phyloP scores from a whole-genome alignment of 2,888 invertebrate species.

The Abrostola tripartita region DNA sequence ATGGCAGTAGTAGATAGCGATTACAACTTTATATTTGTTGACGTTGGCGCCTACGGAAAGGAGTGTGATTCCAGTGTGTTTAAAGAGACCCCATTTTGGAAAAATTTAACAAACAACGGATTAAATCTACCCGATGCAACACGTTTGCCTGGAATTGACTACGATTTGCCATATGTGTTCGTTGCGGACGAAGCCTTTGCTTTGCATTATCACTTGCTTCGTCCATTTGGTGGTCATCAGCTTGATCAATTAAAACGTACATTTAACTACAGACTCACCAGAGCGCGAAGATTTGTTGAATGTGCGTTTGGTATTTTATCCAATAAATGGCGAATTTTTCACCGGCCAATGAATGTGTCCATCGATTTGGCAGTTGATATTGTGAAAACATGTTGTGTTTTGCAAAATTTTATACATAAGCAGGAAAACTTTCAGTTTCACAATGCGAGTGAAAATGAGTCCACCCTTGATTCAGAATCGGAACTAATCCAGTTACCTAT shows the following conservation, averaged over 20 bases:
- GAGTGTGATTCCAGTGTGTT: slow-evolving; percentile 53
- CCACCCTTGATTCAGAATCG: slow-evolving; percentile 36
- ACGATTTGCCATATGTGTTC: slow-evolving; percentile 26
- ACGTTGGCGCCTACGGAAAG: slow-evolving; percentile 50
- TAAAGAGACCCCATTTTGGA: slow-evolving; percentile 49
- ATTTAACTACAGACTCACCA: slow-evolving; percentile 54
- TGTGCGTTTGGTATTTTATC: slow-evolving; percentile 54
- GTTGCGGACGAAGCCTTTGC: slow-evolving; percentile 34
- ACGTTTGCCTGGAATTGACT: slow-evolving; percentile 24
- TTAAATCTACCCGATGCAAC: slow-evolving; percentile 40
- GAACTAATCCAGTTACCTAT: slow-evolving; percentile 52
- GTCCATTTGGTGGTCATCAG: slow-evolving; percentile 46
- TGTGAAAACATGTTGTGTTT: slow-evolving; percentile 6
- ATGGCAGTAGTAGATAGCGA: slow-evolving; percentile 65
- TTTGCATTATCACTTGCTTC: slow-evolving; percentile 48
- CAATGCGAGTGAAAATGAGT: background rate
- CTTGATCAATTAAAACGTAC: slow-evolving; percentile 42
- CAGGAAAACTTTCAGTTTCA: background rate
- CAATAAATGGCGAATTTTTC: slow-evolving; percentile 28
- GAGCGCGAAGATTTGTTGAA: slow-evolving; percentile 56
- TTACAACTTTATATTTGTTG: slow-evolving; percentile 62
- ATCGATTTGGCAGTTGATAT: slow-evolving; percentile 16
- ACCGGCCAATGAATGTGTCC: slow-evolving; percentile 9
- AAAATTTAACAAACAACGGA: slow-evolving; percentile 33
- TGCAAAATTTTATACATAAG: slow-evolving; percentile 11